phyloP scores from a whole-genome alignment of 2,797 vertebrate genomes.

The Oreochromis mossambicus region DNA sequence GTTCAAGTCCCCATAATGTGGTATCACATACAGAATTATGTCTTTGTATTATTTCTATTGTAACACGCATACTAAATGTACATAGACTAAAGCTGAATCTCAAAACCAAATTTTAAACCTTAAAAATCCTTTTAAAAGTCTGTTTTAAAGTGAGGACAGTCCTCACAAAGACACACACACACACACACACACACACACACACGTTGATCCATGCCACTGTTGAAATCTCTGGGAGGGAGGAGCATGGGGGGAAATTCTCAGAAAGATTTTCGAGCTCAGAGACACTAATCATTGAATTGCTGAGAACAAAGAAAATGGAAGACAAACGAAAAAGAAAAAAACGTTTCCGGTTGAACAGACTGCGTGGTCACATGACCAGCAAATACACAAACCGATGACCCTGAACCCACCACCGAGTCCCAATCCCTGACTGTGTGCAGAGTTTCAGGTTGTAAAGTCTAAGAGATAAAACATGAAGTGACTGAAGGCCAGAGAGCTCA shows the following conservation, averaged over 20 bases:
- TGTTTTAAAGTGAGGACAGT: neutral
- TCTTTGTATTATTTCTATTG: neutral
- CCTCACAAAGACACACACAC: neutral
- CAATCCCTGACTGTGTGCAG: neutral
- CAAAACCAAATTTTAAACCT: neutral
- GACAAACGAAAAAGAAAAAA: neutral
- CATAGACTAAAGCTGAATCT: neutral
- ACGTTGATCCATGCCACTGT: neutral
- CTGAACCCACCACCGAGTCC: neutral
- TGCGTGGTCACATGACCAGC: neutral
- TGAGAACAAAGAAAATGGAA: neutral
- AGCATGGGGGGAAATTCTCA: neutral
- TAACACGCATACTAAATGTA: neutral
- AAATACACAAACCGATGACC: neutral
- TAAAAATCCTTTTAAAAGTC: neutral
- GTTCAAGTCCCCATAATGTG: neutral
- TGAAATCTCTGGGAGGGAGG: neutral
- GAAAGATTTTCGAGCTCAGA: slow-evolving; percentile 29
- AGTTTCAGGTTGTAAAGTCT: neutral
- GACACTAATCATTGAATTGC: neutral
- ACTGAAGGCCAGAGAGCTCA: neutral
- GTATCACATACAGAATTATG: neutral
- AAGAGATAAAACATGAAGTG: neutral
- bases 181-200: neutral
- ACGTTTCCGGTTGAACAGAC: neutral